Base-by-base conservation (phyloP, 1,140 invertebrate genomes). In the Atopsyche davidsoni region DNA sequence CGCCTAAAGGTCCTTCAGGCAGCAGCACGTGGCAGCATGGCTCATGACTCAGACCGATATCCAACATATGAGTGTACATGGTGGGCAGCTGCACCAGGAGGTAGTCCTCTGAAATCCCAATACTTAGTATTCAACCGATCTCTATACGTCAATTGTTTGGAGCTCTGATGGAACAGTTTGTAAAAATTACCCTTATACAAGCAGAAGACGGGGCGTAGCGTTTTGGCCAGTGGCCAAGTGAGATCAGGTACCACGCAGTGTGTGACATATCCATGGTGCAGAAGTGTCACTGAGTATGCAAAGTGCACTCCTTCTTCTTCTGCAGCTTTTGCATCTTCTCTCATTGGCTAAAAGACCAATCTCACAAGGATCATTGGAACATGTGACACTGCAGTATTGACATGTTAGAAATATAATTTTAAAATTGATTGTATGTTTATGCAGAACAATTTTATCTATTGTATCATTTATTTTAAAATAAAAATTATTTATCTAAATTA, bases 211-310 rank as follows among this genome's bases (percentile, higher is more conserved):
- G 87, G 86, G 39, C 83, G 71, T 57, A 88, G 73, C 1, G 81
- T 69, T 60, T 85, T 84, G 2, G 86, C 87, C 43, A 80, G 75
- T 2, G 77, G 70, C 84, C 85, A 89, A 1, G 83, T 79, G 59
- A 90, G 78, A 28, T 85, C 85, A 0, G 87, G 85, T 55, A 89
- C 78, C 4, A 87, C 83, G 59, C 83, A 87, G 61, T 89, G 86
- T 7, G 89, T 79, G 2, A 90, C 86, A 60, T 82, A 85, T 22
- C 86, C 86, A 59, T 89, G 86, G 63, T 89, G 86, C 39, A 89
- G 68, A 38, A 89, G 64, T 0, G 86, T 89, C 9, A 89, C 80
- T 1, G 86, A 88, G 64, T 89, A 89, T 11, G 87, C 86, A 63
- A 89, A 86, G 60, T 89, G 83, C 2, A 91, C 86, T 11, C 79